Base-by-base conservation (phyloP, 2,888 invertebrate species). In the Vannuccia rotundouncinata region DNA sequence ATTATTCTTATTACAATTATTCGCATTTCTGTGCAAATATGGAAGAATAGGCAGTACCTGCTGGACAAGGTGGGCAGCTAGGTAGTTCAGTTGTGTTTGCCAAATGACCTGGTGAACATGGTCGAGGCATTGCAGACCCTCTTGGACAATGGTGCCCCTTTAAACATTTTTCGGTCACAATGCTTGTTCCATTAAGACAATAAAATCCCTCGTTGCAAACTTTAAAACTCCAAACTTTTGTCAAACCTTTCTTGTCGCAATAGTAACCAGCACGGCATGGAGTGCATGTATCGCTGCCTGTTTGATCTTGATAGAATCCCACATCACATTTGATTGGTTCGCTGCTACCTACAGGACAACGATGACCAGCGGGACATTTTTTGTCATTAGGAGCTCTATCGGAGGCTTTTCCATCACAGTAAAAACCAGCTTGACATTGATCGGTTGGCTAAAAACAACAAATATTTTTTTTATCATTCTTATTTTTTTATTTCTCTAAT, bases 121-220 rank as follows among this genome's bases (percentile, higher is more conserved):
- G 73, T 22, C 5, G 27, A 5, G 73, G 73, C 2, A n/a, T 27
- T 2, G 73, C 2, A 27, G 73, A 73, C 2, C 73, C 73, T 5
- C 5, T n/a, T 10, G 73, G 73, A 27, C 73, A 73, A 5, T 5
- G 10, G 22, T 27, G 2, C 2, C 73, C 73, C 10, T 10, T 22
- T 5, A n/a, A n/a, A 73, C 73, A 73, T 5, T 10, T 22, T 5
- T 73, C 22, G 2, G 22, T 22, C 22, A n/a, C 10, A 2, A 5
- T 73, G n/a, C 73, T 73, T 2, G 86, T 85, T 30, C 85, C 86
- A 79, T 85, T 85, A 10, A 85, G 85, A 82, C 87, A 87, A 82
- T 84, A 86, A 82, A 84, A 82, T 0, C 86, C 86, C 17, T 84
- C 83, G 0, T 84, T 81, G 79, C 87, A 87, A 0, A 82, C 79